Conservation (phyloP, 2,888 invertebrate genomes). For the Drosophila lacicola region DNA sequence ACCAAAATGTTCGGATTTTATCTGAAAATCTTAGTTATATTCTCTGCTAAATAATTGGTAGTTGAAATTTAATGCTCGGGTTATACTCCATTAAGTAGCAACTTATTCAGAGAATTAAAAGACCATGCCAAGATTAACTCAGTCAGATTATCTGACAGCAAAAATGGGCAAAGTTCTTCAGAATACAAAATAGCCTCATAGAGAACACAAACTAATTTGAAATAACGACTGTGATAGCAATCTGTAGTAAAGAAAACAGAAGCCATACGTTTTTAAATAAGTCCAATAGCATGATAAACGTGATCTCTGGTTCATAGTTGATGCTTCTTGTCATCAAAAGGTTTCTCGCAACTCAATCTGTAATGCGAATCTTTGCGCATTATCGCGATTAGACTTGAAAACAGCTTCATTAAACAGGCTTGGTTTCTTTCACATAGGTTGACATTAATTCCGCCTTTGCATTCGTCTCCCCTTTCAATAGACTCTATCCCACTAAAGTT, state of each 20-base stretch:
- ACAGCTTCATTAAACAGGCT: conserved; percentile 10
- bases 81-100: not conserved
- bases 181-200: not conserved
- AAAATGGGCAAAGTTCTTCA: not conserved
- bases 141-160: conserved; percentile 41
- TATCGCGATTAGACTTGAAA: conserved; percentile 19
- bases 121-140: too few relatives aligned
- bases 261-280: conserved; percentile 5
- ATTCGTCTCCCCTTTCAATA: conserved; percentile 2
- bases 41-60: too few relatives aligned
- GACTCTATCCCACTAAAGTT: conserved; percentile 13
- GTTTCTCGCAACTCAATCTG: conserved; percentile 25
- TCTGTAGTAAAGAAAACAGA: conserved; percentile 10
- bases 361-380: conserved; percentile 14
- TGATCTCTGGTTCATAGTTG: conserved; percentile 11
- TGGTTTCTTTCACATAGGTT: conserved; percentile 3
- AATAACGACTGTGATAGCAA: not conserved
- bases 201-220: not conserved
- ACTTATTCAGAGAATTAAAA: not conserved
- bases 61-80: too few relatives aligned
- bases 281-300: conserved; percentile 21
- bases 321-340: conserved; percentile 8
- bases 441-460: conserved; percentile 4
- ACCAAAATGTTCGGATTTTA: too few relatives aligned
- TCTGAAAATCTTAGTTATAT: too few relatives aligned